phyloP scores from a whole-genome alignment of 2,113 vertebrate genomes.

The Pelvicachromis taeniatus region DNA sequence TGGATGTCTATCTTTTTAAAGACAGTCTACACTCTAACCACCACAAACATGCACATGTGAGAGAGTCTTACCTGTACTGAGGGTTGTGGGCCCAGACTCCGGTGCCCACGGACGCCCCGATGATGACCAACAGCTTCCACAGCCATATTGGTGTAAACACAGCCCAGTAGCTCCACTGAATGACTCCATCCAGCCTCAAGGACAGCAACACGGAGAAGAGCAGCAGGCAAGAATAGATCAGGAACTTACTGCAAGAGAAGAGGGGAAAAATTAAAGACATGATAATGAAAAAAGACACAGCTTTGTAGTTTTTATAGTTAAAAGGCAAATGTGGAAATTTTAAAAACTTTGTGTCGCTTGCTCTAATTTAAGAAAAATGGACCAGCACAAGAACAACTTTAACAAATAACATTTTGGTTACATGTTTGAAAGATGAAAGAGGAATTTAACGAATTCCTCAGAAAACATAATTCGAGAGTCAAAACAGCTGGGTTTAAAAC shows the following conservation, averaged over 20 bases:
- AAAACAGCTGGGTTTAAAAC: background rate
- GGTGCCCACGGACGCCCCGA: conserved; percentile 91
- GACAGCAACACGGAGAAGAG: conserved; percentile 95
- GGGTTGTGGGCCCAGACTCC: conserved; percentile 98
- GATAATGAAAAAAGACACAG: background rate
- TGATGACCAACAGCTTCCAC: conserved; percentile 96
- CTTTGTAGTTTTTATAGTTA: background rate
- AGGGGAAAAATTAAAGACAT: background rate
- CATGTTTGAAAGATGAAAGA: background rate
- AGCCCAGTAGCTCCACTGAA: conserved; percentile 98
- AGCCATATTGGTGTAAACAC: conserved; percentile 98
- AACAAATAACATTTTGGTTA: background rate
- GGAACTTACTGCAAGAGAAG: conserved; percentile 84
- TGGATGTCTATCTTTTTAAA: background rate
- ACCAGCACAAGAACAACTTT: rapidly evolving
- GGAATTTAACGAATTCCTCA: background rate
- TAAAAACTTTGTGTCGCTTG: background rate
- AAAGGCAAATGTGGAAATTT: background rate
- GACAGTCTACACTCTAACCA: background rate
- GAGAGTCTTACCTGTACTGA: conserved; percentile 85
- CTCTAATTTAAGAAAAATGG: background rate
- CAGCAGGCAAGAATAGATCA: conserved; percentile 95
- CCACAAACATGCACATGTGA: background rate
- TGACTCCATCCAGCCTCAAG: conserved; percentile 89
- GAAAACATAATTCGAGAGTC: background rate